These are phyloP conservation scores for Ianthella basta DNA, from an alignment of 37 sponge, comb jelly and placozoan species.

Conservation along the genomic window DNA sequence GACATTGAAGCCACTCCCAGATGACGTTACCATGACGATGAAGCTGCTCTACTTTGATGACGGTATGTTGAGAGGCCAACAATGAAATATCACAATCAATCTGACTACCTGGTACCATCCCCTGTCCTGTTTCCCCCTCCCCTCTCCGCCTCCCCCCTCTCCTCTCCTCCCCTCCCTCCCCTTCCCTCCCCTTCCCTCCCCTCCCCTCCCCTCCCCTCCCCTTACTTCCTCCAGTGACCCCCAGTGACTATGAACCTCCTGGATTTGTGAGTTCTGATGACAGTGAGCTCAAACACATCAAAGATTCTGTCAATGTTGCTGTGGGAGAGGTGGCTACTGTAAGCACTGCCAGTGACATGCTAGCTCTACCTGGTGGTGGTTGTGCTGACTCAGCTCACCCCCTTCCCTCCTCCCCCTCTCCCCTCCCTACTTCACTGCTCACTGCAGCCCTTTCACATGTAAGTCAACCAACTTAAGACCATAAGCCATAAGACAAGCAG, in stretches of 20 bases:
- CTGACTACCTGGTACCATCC: neutral
- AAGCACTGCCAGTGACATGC: neutral
- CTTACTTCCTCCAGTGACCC: conserved; percentile 63
- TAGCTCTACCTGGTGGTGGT: neutral
- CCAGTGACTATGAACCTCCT: conserved; percentile 86
- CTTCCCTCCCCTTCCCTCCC: neutral
- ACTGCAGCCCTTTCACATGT: conserved; percentile 41
- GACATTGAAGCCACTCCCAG: conserved; percentile 85
- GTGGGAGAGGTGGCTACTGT: conserved; percentile 80
- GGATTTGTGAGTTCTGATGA: conserved; percentile 62
- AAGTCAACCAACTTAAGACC: conserved; percentile 2
- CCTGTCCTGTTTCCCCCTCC: too few relatives aligned
- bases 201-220: neutral
- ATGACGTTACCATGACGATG: conserved; percentile 95
- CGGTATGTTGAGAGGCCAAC: conserved; percentile 35
- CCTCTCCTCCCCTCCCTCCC: neutral
- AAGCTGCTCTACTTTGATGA: conserved; percentile 90
- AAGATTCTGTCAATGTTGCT: conserved; percentile 60
- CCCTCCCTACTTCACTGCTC: neutral
- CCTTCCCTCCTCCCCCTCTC: conserved; percentile 24
- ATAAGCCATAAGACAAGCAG: too few relatives aligned
- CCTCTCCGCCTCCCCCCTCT: too few relatives aligned
- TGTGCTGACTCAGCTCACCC: neutral
- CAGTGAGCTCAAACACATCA: conserved; percentile 63
- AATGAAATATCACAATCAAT: too few relatives aligned